Conservation (phyloP, 2,888 invertebrate species). For the Hymenopus coronatus region DNA sequence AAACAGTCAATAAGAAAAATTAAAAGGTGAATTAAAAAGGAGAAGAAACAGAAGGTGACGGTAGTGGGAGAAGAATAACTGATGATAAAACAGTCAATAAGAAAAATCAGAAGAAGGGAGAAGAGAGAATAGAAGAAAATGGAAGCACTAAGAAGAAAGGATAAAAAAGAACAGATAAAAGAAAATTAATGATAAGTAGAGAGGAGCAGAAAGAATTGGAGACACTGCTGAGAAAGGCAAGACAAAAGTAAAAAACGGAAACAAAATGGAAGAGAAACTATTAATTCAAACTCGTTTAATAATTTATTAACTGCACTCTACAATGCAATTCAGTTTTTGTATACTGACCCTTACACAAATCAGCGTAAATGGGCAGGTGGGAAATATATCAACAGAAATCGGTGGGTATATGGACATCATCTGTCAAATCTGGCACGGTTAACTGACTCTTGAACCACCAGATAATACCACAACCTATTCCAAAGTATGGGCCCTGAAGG, state of each 20-base stretch:
- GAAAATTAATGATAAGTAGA: slow-evolving; percentile 29
- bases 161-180: slow-evolving; percentile 29
- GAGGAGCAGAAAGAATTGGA: slow-evolving; percentile 29
- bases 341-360: too few relatives aligned
- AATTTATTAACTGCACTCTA: too few relatives aligned
- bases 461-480: not conserved
- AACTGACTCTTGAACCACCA: not conserved
- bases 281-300: too few relatives aligned
- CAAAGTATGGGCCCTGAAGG: not conserved
- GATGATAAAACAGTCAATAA: not conserved
- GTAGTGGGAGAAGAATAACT: too few relatives aligned
- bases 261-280: not conserved
- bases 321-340: too few relatives aligned
- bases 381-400: too few relatives aligned
- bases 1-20: not conserved
- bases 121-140: not conserved
- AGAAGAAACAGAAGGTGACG: not conserved
- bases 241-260: slow-evolving; percentile 35
- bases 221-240: slow-evolving; percentile 36
- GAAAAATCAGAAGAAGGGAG: not conserved
- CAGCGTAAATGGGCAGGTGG: too few relatives aligned
- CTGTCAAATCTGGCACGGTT: not conserved
- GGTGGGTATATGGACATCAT: too few relatives aligned
- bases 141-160: not conserved
- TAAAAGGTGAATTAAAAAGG: not conserved